Base-by-base conservation (phyloP, 2,888 invertebrate genomes). In the Drymonia ruficornis region DNA sequence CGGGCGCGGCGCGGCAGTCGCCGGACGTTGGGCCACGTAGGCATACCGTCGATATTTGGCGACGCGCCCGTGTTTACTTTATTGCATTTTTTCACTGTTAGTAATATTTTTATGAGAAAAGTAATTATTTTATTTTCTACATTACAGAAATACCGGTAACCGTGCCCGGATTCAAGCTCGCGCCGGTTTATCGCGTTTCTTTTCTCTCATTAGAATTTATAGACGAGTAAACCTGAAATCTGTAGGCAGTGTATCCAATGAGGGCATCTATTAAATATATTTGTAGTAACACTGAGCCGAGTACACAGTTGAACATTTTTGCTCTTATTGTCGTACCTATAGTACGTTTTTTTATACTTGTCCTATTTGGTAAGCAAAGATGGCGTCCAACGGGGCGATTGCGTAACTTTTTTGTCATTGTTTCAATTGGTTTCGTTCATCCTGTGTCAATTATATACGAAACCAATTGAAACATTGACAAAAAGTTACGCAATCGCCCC, bases 41-140 rank as follows among this genome's bases (percentile, higher is more conserved):
- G 86, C 89, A 89, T 83, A 82, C 76, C 76, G 81, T 75, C 77
- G 78, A 67, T 80, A 79, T 65, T 87, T 90, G 91, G 91, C 89
- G 66, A 52, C 49, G 63, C 67, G 87, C 90, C 90, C 86, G 65
- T 74, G 62, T 77, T 76, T 78, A 81, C 79, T 80, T 83, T 80
- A 79, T 76, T 81, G 78, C 83, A 80, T 86, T 85, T 85, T 82
- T 82, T 76, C 74, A 70, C 71, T 66, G 73, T 66, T 67, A 72
- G 66, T 69, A 74, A 79, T 76, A 72, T 74, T 78, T 79, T 76
- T 74, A 80, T 72, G 72, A 65, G 66, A 61, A 74, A 67, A 72
- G 67, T 76, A 77, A 79, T 76, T 79, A 74, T 73, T 74, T 69
- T 66, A 65, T 72, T 69, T 73, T 75, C 52, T 44, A 67, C 65